Base-by-base conservation (phyloP, 2,888 invertebrate genomes). In the Micropterix aruncella region DNA sequence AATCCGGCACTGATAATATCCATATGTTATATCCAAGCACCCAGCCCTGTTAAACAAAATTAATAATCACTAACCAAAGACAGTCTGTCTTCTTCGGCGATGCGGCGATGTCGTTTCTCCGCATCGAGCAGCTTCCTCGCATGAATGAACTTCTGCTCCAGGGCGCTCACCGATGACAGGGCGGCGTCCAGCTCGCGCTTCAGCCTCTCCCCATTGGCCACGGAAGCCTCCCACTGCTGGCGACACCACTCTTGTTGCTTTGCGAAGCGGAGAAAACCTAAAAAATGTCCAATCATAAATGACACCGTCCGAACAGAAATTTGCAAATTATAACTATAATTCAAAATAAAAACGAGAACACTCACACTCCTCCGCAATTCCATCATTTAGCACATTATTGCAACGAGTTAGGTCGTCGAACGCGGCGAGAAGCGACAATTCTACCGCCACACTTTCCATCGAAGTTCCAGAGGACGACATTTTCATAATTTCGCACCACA, bases 81-180 rank as follows among this genome's bases (percentile, higher is more conserved):
- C 60, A 79, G 80, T 48, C 81, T 76, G 46, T 90, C 86, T 49
- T 80, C 73, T 59, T 87, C 78, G 0, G 79, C 79, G 53, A 73
- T 71, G 45, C 78, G 75, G 16, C 85, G 69, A 43, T 77, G 77
- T 48, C 79, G 76, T 53, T 82, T 84, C 56, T 92, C 91, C 48
- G 80, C 77, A 54, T 91, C 91, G 1, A 91, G 66, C 37, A 91
- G 69, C 52, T 81, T 81, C 44, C 91, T 73, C 0, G 88, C 88
- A 60, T 86, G 83, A 52, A 80, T 80, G 48, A 93, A 73, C 59
- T 89, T 88, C 2, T 80, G 79, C 55, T 91, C 87, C 54, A 88
- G 73, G 53, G 83, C 81, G 3, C 79, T 74, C 46, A 83, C 78
- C 40, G 86, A 83, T 16, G 77, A 72, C 36, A 83, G 75, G 2